Base-by-base conservation (phyloP, 2,797 vertebrate genomes). In the Streptopelia turtur region DNA sequence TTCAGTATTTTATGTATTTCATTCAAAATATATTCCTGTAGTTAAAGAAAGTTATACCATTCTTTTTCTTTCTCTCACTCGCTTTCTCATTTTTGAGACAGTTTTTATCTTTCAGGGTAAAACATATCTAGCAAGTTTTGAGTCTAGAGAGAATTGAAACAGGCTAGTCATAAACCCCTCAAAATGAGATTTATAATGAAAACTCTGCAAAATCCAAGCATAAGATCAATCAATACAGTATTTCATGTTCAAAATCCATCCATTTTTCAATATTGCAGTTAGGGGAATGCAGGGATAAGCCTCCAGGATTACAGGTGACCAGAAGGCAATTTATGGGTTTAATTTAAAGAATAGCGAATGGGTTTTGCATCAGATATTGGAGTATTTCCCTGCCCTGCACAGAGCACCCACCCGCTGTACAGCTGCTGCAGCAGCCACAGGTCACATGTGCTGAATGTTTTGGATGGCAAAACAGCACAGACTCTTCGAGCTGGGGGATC, bases 111-210 rank as follows among this genome's bases (percentile, higher is more conserved):
- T 90, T 33, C 33, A 61, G 28, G 30, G 13, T 84, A 77, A 91
- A 94, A 90, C 28, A 50, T 43, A 74, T 52, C 74, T 95, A 84
- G 87, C 52, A 87, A 87, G 49, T 94, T 94, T 92, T 77, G 68
- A 89, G 37, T 57, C 83, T 74, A 59, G 80, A 80, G 86, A 85
- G 85, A 93, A 95, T 87, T 95, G 83, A 87, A 95, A 89, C 83
- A 90, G 49, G 24, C 45, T 71, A 85, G 90, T 83, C 90, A 90
- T 93, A 95, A 96, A 84, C 43, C 49, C 45, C 91, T 92, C 77
- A 84, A 94, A 96, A 95, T 94, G 52, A 93, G 80, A 85, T 96
- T 95, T 93, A 82, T 93, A 95, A 94, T 93, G 90, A 96, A 94
- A 95, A 95, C 53, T 87, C 75, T 61, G 70, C 78, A 80, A 84